Conservation (phyloP, 2,797 vertebrate species). For the Loris lydekkerianus region DNA sequence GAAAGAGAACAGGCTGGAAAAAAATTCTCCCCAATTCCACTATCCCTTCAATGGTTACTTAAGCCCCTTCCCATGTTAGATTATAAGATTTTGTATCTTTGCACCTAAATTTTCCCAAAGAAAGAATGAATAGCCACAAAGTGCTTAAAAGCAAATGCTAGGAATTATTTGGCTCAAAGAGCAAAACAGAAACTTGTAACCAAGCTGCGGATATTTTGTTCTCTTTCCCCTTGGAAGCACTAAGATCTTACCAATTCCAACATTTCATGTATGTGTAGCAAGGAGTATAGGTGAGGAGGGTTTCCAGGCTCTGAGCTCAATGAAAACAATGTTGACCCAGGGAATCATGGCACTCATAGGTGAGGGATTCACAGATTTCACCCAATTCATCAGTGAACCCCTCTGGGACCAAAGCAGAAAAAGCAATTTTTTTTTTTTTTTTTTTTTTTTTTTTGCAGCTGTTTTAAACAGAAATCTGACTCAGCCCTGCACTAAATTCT, state of each 20-base stretch:
- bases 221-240: background rate
- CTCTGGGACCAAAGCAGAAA: constrained; percentile 58
- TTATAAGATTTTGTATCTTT: background rate
- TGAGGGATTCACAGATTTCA: constrained; percentile 19
- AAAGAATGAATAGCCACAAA: constrained; percentile 28
- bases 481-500: constrained; percentile 72
- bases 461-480: constrained; percentile 67
- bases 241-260: background rate
- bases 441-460: background rate
- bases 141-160: constrained; percentile 69
- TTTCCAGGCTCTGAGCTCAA: constrained; percentile 68
- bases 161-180: constrained; percentile 65
- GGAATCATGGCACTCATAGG: background rate
- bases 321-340: constrained; percentile 60
- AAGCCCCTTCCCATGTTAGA: background rate
- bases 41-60: background rate
- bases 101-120: constrained; percentile 21
- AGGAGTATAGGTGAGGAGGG: background rate
- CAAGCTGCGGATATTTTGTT: constrained; percentile 66
- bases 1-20: constrained; percentile 41
- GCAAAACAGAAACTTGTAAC: constrained; percentile 57
- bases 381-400: constrained; percentile 20
- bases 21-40: background rate
- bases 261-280: background rate
- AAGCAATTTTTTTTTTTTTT: background rate